phyloP scores from a whole-genome alignment of 30 jellyfish, hydroid and myxozoan genomes.

The Hydra vulgaris region DNA sequence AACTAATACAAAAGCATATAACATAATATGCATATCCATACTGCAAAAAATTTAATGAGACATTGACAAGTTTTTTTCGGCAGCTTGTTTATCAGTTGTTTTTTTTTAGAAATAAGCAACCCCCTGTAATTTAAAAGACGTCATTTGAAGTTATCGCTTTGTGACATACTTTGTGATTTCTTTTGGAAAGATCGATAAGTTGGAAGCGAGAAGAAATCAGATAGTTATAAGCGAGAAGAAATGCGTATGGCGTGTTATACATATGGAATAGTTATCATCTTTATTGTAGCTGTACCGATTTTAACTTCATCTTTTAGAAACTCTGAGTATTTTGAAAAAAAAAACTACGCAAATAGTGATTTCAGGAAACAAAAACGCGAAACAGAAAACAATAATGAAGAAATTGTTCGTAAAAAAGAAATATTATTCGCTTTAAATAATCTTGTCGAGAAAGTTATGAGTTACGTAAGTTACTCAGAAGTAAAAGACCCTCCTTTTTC shows the following conservation, averaged over 20 bases:
- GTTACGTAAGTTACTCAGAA: background rate
- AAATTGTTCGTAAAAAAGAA: background rate
- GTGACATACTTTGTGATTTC: too few relatives aligned
- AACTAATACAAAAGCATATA: too few relatives aligned
- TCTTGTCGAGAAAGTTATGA: background rate
- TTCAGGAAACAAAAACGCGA: too few relatives aligned
- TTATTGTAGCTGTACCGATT: background rate
- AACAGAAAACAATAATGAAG: background rate
- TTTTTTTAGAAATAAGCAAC: too few relatives aligned
- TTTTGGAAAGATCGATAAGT: too few relatives aligned
- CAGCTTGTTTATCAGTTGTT: too few relatives aligned
- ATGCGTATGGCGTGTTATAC: background rate
- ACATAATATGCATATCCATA: too few relatives aligned
- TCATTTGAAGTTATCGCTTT: too few relatives aligned
- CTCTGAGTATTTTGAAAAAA: background rate
- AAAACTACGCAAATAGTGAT: background rate
- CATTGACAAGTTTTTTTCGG: too few relatives aligned
- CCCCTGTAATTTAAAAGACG: too few relatives aligned
- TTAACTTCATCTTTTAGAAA: background rate
- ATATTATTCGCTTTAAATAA: background rate
- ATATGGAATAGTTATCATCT: background rate
- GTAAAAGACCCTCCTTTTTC: background rate
- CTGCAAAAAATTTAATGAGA: too few relatives aligned
- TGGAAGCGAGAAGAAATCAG: background rate
- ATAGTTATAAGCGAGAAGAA: background rate